Evolutionary conservation across 2,888 invertebrate species (phyloP).

Genomic region (Barypeithes pellucidus): DNA sequence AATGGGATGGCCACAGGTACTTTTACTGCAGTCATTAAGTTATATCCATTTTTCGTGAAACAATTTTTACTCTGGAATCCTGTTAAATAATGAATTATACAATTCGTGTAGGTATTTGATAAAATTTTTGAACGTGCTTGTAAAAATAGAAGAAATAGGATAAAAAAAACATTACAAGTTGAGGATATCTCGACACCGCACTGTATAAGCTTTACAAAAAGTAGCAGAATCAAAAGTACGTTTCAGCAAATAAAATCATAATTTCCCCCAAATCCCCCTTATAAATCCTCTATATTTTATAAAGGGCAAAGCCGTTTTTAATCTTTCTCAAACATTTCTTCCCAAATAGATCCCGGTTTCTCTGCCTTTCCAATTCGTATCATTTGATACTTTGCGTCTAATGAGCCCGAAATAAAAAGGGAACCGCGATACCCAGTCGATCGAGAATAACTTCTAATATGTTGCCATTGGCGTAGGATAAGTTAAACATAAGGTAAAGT

Average conservation of each 20-base stretch:
- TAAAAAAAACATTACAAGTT: too few relatives aligned
- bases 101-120: too few relatives aligned
- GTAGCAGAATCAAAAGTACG: background rate
- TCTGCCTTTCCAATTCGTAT: constrained; percentile 36
- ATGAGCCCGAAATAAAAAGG: constrained; percentile 41
- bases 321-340: constrained; percentile 41
- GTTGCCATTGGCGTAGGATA: constrained; percentile 21
- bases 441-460: constrained; percentile 21
- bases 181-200: too few relatives aligned
- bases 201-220: too few relatives aligned
- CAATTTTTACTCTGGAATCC: too few relatives aligned
- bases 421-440: constrained; percentile 27
- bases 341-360: constrained; percentile 30
- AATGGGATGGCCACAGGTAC: too few relatives aligned
- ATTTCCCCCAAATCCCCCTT: background rate
- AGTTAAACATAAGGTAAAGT: too few relatives aligned
- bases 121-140: too few relatives aligned
- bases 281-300: background rate
- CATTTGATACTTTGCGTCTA: constrained; percentile 37
- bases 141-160: too few relatives aligned
- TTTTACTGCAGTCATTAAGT: too few relatives aligned
- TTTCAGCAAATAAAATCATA: constrained; percentile 3
- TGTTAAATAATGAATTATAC: too few relatives aligned
- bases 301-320: constrained; percentile 32
- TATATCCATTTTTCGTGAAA: too few relatives aligned